Base-by-base conservation (phyloP, 2,113 vertebrate species). In the Cottus gobio region DNA sequence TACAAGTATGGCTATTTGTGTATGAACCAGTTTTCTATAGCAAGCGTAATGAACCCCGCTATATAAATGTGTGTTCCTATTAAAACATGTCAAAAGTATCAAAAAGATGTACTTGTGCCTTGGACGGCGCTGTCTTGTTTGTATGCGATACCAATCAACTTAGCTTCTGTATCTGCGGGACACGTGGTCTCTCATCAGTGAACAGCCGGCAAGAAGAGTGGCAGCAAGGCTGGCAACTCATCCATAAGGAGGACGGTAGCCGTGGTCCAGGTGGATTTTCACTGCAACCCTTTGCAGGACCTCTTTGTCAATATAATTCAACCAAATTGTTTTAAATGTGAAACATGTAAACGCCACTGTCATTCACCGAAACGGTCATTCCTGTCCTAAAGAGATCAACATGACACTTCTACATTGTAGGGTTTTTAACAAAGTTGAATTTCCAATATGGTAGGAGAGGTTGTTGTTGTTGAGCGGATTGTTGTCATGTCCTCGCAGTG, bases 401-500 rank as follows among this genome's bases (percentile, higher is more conserved):
- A 42, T 57, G n/a, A 62, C 73, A 89, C 54, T 77, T 84, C 22
- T 30, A 42, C 77, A 82, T 30, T 83, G 76, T 71, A 72, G 57
- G 58, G 82, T 77, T 91, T 89, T 90, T 90, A 90, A 92, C 77
- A 90, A 90, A 93, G 90, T 93, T 92, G 85, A 88, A 93, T 96
- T 97, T 97, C 96, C 97, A 98, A 99, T 95, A 98, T 99, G 97
- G 97, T 98, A 95, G 97, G 94, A 94, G 95, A 97, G 96, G 97
- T 98, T 97, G 97, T 98, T 96, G 97, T 99, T 97, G 95, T 94
- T 92, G 94, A 95, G 95, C 93, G 90, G 93, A 88, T 92, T 96
- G 97, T 95, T 99, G 98, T 96, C 97, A 98, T 99, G 97, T 98
- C 97, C 96, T 95, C 96, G 93, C 96, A 91, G 97, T 96, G 97